Evolutionary conservation across 2,113 vertebrate genomes (phyloP).

Genomic region (Hemiscyllium ocellatum): DNA sequence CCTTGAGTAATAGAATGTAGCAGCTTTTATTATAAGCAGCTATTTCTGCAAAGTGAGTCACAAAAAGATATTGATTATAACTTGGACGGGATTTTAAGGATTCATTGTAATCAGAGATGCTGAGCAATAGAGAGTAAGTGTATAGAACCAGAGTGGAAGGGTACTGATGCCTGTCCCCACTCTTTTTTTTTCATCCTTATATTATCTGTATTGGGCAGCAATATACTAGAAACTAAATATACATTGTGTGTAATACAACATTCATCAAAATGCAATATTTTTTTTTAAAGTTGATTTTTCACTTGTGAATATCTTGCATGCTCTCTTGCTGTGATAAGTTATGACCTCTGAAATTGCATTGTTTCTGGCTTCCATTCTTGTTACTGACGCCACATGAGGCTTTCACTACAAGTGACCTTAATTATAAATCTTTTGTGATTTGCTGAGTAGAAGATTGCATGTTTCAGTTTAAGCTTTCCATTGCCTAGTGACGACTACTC

Average conservation of each 20-base stretch:
- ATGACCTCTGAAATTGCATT: neutral
- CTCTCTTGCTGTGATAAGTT: neutral
- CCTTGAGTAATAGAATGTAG: neutral
- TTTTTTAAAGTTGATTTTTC: neutral
- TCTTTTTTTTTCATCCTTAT: neutral
- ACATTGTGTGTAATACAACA: neutral
- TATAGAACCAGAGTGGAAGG: neutral
- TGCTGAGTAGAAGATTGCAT: slow-evolving; percentile 6
- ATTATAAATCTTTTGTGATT: neutral
- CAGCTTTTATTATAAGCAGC: neutral
- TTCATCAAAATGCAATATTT: neutral
- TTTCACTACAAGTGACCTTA: neutral
- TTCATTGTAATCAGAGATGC: neutral
- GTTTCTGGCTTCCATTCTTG: neutral
- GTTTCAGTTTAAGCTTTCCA: neutral
- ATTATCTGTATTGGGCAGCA: neutral
- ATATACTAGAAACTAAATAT: neutral
- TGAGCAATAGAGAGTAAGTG: neutral
- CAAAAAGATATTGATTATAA: neutral
- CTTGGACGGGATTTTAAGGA: neutral
- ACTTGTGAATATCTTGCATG: neutral
- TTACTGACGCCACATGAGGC: slow-evolving; percentile 12
- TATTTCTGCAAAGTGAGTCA: neutral
- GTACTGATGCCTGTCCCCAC: neutral
- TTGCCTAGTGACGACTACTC: neutral